These are phyloP conservation scores for Otis tarda DNA, from an alignment of 2,113 vertebrate genomes.

Conservation along the genomic window DNA sequence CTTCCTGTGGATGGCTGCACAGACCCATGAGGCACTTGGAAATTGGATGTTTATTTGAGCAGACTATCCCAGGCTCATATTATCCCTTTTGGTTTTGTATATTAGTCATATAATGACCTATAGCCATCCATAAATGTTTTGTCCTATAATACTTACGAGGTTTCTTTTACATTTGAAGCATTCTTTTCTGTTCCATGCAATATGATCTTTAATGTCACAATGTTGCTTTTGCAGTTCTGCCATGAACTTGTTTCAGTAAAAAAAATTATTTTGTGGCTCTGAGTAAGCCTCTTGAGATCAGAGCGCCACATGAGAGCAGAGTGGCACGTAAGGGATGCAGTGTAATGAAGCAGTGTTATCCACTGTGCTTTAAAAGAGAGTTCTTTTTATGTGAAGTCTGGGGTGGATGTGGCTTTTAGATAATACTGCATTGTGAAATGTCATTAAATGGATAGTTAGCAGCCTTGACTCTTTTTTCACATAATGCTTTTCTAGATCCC, in stretches of 20 bases:
- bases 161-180: neutral
- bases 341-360: neutral
- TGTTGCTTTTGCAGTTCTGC: neutral
- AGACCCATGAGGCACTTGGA: neutral
- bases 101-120: neutral
- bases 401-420: neutral
- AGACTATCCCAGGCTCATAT: rapidly evolving
- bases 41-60: neutral
- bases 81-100: neutral
- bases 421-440: neutral
- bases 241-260: neutral
- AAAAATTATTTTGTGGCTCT: neutral
- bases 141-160: neutral
- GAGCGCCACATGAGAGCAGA: neutral
- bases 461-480: neutral
- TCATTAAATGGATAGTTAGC: neutral
- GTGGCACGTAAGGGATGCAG: rapidly evolving
- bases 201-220: neutral
- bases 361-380: neutral
- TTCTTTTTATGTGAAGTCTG: neutral
- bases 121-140: neutral
- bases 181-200: neutral
- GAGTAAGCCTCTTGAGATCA: neutral
- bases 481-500: neutral
- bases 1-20: neutral